phyloP scores from a whole-genome alignment of 23 tunicate species.

The Phallusia fumigata region DNA sequence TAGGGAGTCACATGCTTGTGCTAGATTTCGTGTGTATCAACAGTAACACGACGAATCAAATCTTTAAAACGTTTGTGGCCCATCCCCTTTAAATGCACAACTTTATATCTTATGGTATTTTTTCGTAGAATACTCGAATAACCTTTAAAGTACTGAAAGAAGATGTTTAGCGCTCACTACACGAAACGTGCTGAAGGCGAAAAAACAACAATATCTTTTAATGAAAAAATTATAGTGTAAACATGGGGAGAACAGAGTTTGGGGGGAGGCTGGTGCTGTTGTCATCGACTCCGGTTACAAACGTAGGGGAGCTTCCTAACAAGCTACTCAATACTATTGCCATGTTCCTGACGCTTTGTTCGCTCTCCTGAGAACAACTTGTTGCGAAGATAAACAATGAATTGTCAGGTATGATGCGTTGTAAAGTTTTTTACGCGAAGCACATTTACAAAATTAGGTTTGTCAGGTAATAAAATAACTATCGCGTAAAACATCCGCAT shows the following conservation, averaged over 20 bases:
- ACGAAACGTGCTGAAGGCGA: background rate
- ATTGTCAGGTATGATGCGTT: background rate
- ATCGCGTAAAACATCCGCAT: too few relatives aligned
- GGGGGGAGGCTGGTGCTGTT: background rate
- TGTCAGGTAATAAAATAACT: too few relatives aligned
- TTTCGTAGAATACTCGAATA: too few relatives aligned
- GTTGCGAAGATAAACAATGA: background rate
- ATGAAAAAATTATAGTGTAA: background rate
- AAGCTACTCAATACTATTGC: background rate
- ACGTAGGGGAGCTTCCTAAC: background rate
- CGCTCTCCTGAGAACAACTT: background rate
- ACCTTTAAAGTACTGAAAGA: too few relatives aligned
- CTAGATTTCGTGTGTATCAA: too few relatives aligned
- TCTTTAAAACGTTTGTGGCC: too few relatives aligned
- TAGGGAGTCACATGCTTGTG: too few relatives aligned
- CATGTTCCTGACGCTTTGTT: background rate
- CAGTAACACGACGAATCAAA: too few relatives aligned
- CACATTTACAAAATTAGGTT: too few relatives aligned
- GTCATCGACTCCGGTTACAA: background rate
- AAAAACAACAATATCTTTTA: background rate
- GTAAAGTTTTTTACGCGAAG: background rate
- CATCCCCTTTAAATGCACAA: too few relatives aligned
- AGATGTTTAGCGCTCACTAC: too few relatives aligned
- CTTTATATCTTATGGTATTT: too few relatives aligned
- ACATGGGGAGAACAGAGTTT: background rate